Conservation (phyloP, 1,140 invertebrate genomes). For the Ips typographus region DNA sequence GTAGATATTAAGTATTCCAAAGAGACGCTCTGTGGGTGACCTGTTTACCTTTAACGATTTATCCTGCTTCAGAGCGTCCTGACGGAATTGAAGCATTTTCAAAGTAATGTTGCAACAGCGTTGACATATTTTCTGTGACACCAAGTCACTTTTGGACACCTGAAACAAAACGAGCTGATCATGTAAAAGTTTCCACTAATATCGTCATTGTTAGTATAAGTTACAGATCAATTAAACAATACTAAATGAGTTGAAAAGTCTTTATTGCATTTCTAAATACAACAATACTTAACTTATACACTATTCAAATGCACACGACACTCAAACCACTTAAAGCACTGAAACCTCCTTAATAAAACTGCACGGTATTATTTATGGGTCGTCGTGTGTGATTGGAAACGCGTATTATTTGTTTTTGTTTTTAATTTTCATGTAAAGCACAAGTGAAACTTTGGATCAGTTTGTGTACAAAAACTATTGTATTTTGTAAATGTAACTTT, state of each 20-base stretch:
- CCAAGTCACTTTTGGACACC: slow-evolving; percentile 21
- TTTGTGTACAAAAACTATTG: no score
- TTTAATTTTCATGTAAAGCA: no score
- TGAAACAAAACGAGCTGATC: slow-evolving; percentile 21
- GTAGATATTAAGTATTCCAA: background rate
- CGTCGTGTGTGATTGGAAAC: no score
- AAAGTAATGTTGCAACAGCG: slow-evolving; percentile 27
- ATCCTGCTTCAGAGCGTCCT: slow-evolving; percentile 22
- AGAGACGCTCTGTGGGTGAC: no score
- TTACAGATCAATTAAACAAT: background rate
- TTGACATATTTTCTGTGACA: slow-evolving; percentile 31
- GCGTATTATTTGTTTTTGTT: no score
- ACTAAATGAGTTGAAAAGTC: background rate
- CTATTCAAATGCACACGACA: background rate
- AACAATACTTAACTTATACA: background rate
- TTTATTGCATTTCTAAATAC: background rate
- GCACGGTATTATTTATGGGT: no score
- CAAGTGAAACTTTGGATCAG: no score
- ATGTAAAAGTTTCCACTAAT: background rate
- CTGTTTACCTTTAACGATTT: slow-evolving; percentile 21
- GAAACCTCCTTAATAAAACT: background rate
- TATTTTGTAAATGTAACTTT: no score
- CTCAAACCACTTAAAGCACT: background rate
- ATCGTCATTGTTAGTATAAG: background rate
- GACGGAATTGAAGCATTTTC: slow-evolving; percentile 31